Conservation (phyloP, 1,140 invertebrate species). For the Drosophila nannoptera region DNA sequence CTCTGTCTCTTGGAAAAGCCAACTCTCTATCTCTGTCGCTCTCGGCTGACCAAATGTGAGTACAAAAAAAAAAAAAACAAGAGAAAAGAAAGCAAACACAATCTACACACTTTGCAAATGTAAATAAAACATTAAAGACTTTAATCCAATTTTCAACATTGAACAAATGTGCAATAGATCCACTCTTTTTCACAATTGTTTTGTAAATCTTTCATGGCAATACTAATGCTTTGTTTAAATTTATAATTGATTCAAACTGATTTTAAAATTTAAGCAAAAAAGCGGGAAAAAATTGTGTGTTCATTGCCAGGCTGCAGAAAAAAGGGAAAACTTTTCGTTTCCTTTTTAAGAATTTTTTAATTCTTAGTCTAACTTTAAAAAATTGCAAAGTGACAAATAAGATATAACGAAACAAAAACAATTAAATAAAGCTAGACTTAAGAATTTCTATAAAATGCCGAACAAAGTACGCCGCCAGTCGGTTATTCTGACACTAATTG, state of each 20-base stretch:
- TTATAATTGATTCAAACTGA: constrained; percentile 36
- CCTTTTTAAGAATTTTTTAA: constrained; percentile 22
- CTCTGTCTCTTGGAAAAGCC: constrained; percentile 1
- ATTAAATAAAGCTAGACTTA: constrained; percentile 48
- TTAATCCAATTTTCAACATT: constrained; percentile 16
- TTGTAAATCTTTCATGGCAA: constrained; percentile 27
- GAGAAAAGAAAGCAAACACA: constrained; percentile 13
- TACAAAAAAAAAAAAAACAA: constrained; percentile 18
- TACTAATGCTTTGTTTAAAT: constrained; percentile 31
- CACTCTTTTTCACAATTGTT: background rate
- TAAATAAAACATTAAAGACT: constrained; percentile 46
- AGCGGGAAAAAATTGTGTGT: constrained; percentile 40
- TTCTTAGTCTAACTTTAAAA: constrained; percentile 58
- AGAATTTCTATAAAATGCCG: constrained; percentile 54
- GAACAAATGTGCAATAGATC: constrained; percentile 43
- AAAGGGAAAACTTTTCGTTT: constrained; percentile 7
- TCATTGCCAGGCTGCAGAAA: constrained; percentile 45
- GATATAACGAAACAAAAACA: constrained; percentile 26
- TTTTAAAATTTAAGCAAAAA: constrained; percentile 53
- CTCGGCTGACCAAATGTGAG: constrained; percentile 37
- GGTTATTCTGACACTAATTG: constrained; percentile 56
- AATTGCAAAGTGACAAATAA: constrained; percentile 43
- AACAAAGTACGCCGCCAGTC: constrained; percentile 43
- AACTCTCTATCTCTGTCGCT: background rate
- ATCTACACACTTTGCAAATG: constrained; percentile 45